Conservation (phyloP, 2,888 invertebrate species). For the Hirtodrosophila histrioides region DNA sequence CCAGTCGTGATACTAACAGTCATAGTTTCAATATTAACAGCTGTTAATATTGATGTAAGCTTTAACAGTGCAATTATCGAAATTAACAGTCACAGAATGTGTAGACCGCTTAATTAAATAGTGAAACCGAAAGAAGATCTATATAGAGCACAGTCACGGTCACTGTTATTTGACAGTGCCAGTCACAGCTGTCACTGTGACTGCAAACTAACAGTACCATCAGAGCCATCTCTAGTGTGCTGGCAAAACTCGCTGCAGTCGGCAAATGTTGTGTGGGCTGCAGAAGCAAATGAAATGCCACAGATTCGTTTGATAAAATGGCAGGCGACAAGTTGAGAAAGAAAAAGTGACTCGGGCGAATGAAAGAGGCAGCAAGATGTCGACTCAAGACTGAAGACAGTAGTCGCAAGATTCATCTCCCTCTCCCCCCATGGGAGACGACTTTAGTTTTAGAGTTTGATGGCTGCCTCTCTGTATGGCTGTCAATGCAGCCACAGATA, state of each 20-base stretch:
- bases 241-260: conserved; percentile 23
- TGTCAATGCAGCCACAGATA: conserved; percentile 56
- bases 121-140: too few species aligned
- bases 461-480: conserved; percentile 39
- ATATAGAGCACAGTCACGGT: too few species aligned
- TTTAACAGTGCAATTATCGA: too few species aligned
- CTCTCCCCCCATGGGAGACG: conserved; percentile 3
- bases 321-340: conserved; percentile 72
- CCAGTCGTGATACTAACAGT: too few species aligned
- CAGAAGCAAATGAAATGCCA: conserved; percentile 72
- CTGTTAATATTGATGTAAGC: too few species aligned
- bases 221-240: neutral
- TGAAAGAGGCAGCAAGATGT: conserved; percentile 11
- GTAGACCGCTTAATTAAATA: too few species aligned
- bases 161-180: too few species aligned
- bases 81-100: too few species aligned
- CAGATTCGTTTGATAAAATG: conserved; percentile 75
- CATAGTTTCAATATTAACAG: too few species aligned
- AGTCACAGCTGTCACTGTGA: too few species aligned
- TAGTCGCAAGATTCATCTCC: conserved; percentile 25
- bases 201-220: too few species aligned
- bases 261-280: conserved; percentile 61
- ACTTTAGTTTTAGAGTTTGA: conserved; percentile 32
- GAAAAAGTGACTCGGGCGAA: conserved; percentile 65
- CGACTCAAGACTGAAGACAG: conserved; percentile 27